Conservation (phyloP, 1,140 invertebrate species). For the Musca domestica region DNA sequence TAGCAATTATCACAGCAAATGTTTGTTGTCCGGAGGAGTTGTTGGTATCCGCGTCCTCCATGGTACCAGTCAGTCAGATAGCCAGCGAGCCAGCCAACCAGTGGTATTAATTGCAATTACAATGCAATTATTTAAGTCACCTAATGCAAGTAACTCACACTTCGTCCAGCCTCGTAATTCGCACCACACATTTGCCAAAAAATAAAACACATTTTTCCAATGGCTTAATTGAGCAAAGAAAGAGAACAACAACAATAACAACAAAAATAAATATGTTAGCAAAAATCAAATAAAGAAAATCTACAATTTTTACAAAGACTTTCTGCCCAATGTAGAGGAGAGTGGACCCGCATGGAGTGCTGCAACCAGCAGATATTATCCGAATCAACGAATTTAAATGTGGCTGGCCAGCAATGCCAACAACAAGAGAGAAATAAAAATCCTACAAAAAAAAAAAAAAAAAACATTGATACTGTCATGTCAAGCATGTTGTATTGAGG, state of each 20-base stretch:
- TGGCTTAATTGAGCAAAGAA: conserved; percentile 21
- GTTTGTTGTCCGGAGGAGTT: not conserved
- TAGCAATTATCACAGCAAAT: conserved; percentile 16
- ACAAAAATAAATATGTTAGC: too few relatives aligned
- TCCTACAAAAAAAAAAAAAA: not conserved
- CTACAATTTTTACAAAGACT: too few relatives aligned
- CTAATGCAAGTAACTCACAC: not conserved
- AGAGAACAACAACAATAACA: not conserved
- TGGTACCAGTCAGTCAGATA: not conserved
- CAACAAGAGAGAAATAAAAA: conserved; percentile 6
- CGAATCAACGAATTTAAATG: too few relatives aligned
- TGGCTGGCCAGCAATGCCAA: not conserved
- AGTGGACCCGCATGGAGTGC: too few relatives aligned
- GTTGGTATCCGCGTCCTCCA: too few relatives aligned
- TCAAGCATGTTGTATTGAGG: conserved; percentile 14
- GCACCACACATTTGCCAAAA: not conserved
- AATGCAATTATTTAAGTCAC: conserved; percentile 44
- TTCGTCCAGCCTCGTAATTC: not conserved
- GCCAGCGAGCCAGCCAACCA: conserved; percentile 36
- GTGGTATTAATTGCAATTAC: conserved; percentile 53
- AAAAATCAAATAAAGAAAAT: too few relatives aligned
- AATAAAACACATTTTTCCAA: not conserved
- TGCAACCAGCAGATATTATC: too few relatives aligned
- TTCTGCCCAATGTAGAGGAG: too few relatives aligned
- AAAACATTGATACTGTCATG: conserved; percentile 20